phyloP scores from a whole-genome alignment of 2,797 vertebrate species.

The Rhadinocentrus ornatus region DNA sequence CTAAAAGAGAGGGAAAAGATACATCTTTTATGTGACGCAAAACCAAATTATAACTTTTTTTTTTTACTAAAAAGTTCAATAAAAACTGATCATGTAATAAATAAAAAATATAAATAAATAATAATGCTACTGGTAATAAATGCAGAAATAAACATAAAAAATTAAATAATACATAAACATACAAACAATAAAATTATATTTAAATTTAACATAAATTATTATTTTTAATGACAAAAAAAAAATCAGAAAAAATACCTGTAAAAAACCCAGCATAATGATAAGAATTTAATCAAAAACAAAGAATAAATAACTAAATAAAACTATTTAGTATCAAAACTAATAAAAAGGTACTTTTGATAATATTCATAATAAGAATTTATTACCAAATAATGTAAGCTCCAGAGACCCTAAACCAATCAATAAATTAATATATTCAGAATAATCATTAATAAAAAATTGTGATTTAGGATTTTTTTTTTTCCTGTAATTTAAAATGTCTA shows the following conservation, averaged over 20 bases:
- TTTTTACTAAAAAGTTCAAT: background rate
- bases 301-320: background rate
- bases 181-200: background rate
- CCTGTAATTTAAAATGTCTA: no score
- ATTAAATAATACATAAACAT: no score
- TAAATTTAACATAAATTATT: background rate
- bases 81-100: background rate
- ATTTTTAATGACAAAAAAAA: background rate
- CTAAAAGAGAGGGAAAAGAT: conserved; percentile 40
- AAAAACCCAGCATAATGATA: background rate
- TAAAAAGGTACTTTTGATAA: no score
- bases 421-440: no score
- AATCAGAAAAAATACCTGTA: no score
- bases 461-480: no score
- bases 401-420: no score
- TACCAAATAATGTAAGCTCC: no score
- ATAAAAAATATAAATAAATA: background rate
- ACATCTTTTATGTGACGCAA: background rate
- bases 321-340: background rate
- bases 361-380: no score
- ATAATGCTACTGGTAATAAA: background rate
- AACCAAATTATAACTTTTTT: background rate
- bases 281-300: background rate
- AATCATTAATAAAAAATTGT: no score
- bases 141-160: no score